A percentile compares a stretch with the other conserved stretches of the same genome.
These are phyloP conservation scores for Neodiprion lecontei DNA, from an alignment of 1,140 invertebrate genomes.

Conservation along the genomic window DNA sequence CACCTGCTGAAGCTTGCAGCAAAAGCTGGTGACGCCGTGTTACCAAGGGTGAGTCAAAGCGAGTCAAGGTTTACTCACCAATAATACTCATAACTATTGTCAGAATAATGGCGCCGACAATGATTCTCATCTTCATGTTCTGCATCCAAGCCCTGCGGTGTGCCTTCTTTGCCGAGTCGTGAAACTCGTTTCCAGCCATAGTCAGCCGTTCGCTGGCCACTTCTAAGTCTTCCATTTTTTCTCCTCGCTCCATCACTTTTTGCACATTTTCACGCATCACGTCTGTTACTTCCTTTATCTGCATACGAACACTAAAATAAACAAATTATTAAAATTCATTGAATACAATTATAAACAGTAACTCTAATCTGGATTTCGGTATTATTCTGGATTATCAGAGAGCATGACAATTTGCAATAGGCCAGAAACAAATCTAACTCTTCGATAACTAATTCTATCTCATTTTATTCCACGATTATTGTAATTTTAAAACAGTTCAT, in stretches of 20 bases:
- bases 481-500: too few relatives aligned
- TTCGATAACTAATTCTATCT: too few relatives aligned
- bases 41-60: too few relatives aligned
- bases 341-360: too few relatives aligned
- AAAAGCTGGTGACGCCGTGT: too few relatives aligned
- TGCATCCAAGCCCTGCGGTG: conserved; percentile 63
- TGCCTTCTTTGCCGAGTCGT: conserved; percentile 58
- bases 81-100: conserved; percentile 51
- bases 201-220: conserved; percentile 62
- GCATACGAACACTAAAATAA: conserved; percentile 56
- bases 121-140: conserved; percentile 56
- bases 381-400: too few relatives aligned
- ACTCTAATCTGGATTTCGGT: too few relatives aligned
- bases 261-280: conserved; percentile 67
- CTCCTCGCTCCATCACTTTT: conserved; percentile 65
- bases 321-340: neutral
- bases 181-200: conserved; percentile 61
- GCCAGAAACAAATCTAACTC: too few relatives aligned
- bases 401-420: too few relatives aligned
- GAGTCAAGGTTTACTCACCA: conserved; percentile 34
- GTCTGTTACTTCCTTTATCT: conserved; percentile 66
- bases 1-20: too few relatives aligned
- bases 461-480: too few relatives aligned
- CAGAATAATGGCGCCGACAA: conserved; percentile 46
- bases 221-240: conserved; percentile 65